Conservation (phyloP, 2,888 invertebrate genomes). For the Caenorhabditis sp. region DNA sequence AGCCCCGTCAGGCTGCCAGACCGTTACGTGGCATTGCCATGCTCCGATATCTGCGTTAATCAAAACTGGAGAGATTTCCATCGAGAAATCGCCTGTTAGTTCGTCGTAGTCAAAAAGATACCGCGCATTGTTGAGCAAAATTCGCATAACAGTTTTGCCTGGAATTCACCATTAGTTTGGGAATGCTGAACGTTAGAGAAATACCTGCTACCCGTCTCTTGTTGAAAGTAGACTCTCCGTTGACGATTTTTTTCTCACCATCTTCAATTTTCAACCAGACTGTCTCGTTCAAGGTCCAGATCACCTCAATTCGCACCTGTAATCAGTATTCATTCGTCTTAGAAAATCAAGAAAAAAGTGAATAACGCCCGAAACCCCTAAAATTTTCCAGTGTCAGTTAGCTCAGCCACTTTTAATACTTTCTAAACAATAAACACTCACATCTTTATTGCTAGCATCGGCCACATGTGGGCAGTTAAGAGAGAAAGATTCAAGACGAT, state of each 20-base stretch:
- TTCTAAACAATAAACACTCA: conserved; percentile 8
- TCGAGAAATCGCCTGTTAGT: conserved; percentile 57
- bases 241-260: conserved; percentile 40
- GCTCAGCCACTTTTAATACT: no score
- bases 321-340: background rate
- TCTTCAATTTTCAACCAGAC: conserved; percentile 58
- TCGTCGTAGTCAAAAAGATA: conserved; percentile 61
- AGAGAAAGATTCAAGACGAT: conserved; percentile 49
- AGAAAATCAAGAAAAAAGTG: background rate
- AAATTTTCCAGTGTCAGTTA: no score
- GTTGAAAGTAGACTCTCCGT: conserved; percentile 47
- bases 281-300: conserved; percentile 58
- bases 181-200: conserved; percentile 10
- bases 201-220: conserved; percentile 51
- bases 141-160: conserved; percentile 55
- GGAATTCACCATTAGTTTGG: background rate
- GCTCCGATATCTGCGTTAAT: conserved; percentile 43
- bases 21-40: conserved; percentile 60
- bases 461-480: conserved; percentile 58
- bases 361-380: no score
- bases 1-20: conserved; percentile 39
- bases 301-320: conserved; percentile 26
- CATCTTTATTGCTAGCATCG: conserved; percentile 49
- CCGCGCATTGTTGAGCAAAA: conserved; percentile 49
- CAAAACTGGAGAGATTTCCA: conserved; percentile 56